Evolutionary conservation across 2,113 vertebrate species (phyloP), one percentile per base, ranked within the genome.

Genomic region (Equus przewalskii): DNA sequence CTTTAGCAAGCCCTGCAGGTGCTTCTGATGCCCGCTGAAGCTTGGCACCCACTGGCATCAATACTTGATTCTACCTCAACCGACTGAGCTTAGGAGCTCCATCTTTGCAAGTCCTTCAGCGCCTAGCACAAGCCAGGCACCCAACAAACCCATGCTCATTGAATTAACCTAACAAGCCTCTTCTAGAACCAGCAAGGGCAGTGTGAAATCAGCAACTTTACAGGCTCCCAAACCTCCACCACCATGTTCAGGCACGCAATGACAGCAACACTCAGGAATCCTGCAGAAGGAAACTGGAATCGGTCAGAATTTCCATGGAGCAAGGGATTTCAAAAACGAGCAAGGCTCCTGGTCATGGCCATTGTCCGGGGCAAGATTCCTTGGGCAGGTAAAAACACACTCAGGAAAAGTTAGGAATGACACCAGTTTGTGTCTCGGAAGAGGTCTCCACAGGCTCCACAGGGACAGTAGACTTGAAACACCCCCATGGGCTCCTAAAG

Each of bases 361-460:
- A 81, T 5, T 14, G 33, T 56, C 36, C 16, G 8, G 72, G 2
- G 22, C 4, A 30, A 33, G 51, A 46, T 4, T 22, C 89, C 36
- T 22, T 8, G 54, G 13, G 26, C 64, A 64, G 64, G 15, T 9
- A 28, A 30, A 28, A 41, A 28, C 12, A 6, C 41, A 33, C 58
- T 41, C 26, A 13, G 73, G 73, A 80, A 49, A 60, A 10, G 49
- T 0, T 44, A 51, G 44, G 16, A 49, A 64, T 2, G 15, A 67
- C 15, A 13, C 5, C 1, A 1, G 36, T 6, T 58, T 78, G 33
- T 36, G 6, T 51, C 44, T 46, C 62, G 26, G 21, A 44, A 78
- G 69, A 46, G 30, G 41, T 73, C 62, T 11, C 21, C 1, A 0
- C 30, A 19, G 44, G 46, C 3, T 41, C 41, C 1, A 0, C 0